Evolutionary conservation across 2,888 invertebrate species (phyloP).

Genomic region (Mythimna vitellina): DNA sequence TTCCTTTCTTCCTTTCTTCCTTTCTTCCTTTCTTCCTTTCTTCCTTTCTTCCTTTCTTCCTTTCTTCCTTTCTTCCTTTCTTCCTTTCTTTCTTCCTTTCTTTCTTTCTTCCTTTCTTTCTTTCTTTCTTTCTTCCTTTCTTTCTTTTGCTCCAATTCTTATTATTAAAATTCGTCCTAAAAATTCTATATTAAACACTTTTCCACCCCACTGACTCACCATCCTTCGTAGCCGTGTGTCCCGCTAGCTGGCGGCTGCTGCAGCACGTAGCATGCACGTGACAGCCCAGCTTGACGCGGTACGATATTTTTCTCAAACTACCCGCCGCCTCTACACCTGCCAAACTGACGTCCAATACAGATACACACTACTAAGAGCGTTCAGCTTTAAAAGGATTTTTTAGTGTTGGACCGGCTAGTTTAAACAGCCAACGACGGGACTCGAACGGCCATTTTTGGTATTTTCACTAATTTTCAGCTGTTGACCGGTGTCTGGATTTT

Average conservation of each 20-base stretch:
- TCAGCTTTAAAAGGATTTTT: slow-evolving; percentile 33
- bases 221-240: slow-evolving; percentile 47
- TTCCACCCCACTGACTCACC: not conserved
- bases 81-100: too few species aligned
- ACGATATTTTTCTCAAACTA: slow-evolving; percentile 78
- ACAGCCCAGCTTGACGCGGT: slow-evolving; percentile 71
- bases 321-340: slow-evolving; percentile 63
- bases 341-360: slow-evolving; percentile 68
- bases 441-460: not conserved
- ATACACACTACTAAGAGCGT: slow-evolving; percentile 48
- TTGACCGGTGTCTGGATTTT: not conserved
- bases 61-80: too few species aligned
- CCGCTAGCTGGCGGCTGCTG: slow-evolving; percentile 42
- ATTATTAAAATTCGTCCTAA: too few species aligned
- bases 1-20: too few species aligned
- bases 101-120: too few species aligned
- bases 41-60: too few species aligned
- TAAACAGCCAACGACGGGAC: not conserved
- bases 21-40: too few species aligned
- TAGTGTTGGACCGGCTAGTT: not conserved
- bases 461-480: not conserved
- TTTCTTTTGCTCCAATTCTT: too few species aligned
- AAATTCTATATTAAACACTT: not conserved
- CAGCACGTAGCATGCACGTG: slow-evolving; percentile 75
- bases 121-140: too few species aligned